Percentiles rank a stretch among this genome's conserved stretches.
phyloP scores from a whole-genome alignment of 1,140 invertebrate species.

The Drosophila parabipectinata region DNA sequence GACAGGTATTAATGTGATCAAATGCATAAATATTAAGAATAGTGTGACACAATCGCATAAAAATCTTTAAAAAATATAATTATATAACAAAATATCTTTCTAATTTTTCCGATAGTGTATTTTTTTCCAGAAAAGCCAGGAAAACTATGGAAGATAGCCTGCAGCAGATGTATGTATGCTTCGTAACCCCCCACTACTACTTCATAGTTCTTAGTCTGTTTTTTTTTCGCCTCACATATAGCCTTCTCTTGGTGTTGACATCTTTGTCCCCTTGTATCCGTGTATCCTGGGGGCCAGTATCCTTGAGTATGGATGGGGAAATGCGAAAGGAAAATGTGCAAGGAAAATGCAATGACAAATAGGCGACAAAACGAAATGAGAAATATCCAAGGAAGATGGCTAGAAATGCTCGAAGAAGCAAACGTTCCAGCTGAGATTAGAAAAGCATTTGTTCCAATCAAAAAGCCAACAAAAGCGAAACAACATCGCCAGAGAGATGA shows the following conservation, averaged over 20 bases:
- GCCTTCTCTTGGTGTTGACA: slow-evolving; percentile 53
- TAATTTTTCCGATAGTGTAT: slow-evolving; percentile 9
- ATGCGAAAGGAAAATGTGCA: slow-evolving; percentile 54
- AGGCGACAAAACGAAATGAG: slow-evolving; percentile 82
- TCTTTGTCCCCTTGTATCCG: slow-evolving; percentile 43
- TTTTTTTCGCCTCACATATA: not conserved
- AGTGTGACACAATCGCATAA: too few species aligned
- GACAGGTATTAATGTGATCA: not conserved
- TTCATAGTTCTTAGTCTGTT: not conserved
- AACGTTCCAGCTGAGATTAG: slow-evolving; percentile 68
- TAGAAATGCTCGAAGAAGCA: slow-evolving; percentile 23
- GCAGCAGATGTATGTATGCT: slow-evolving; percentile 40
- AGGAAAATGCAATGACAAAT: slow-evolving; percentile 77
- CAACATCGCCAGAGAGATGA: not conserved
- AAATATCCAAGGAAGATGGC: slow-evolving; percentile 49
- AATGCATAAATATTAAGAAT: too few species aligned
- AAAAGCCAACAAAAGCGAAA: slow-evolving; percentile 60
- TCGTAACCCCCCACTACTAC: not conserved
- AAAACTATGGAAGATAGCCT: slow-evolving; percentile 59
- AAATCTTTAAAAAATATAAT: not conserved
- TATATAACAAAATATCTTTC: not conserved
- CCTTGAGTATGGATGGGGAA: slow-evolving; percentile 48
- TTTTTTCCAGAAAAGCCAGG: slow-evolving; percentile 26
- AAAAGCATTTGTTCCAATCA: slow-evolving; percentile 81
- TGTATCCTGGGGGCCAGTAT: not conserved